These are phyloP conservation scores for Carposina sasakii DNA, from an alignment of 1,140 invertebrate genomes.

Conservation along the genomic window DNA sequence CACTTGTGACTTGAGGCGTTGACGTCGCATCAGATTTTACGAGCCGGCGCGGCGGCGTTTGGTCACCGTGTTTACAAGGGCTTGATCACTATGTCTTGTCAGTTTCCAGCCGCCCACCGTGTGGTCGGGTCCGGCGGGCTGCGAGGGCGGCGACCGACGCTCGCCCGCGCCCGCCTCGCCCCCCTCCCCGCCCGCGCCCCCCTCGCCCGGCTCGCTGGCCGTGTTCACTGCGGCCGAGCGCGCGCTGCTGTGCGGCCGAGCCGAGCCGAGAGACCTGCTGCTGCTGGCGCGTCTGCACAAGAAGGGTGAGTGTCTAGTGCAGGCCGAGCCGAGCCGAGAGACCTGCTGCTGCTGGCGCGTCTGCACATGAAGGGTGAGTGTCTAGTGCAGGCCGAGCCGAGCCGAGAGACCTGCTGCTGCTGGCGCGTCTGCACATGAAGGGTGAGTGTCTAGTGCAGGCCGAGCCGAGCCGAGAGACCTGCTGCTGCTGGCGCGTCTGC, in stretches of 20 bases:
- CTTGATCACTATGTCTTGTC: slow-evolving; percentile 2
- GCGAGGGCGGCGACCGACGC: slow-evolving; percentile 47
- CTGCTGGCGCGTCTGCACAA: slow-evolving; percentile 82
- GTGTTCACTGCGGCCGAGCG: slow-evolving; percentile 79
- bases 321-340: slow-evolving; percentile 76
- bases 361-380: slow-evolving; percentile 70
- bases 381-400: not conserved
- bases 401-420: too few species aligned
- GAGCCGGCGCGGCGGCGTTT: too few species aligned
- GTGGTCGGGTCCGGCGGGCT: slow-evolving; percentile 42
- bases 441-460: slow-evolving; percentile 19
- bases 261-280: slow-evolving; percentile 78
- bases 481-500: slow-evolving; percentile 80
- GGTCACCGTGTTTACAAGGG: too few species aligned
- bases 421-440: slow-evolving; percentile 77
- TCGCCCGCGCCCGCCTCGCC: slow-evolving; percentile 37
- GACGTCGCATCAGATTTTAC: too few species aligned
- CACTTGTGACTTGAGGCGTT: too few species aligned
- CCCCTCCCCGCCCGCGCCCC: slow-evolving; percentile 40
- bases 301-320: too few species aligned
- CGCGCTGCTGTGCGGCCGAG: slow-evolving; percentile 77
- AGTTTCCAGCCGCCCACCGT: slow-evolving; percentile 69
- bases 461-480: too few species aligned
- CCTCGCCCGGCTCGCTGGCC: slow-evolving; percentile 65
- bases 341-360: slow-evolving; percentile 81